Conservation (phyloP, 2,888 invertebrate species). For the Stenotaenia linearis region DNA sequence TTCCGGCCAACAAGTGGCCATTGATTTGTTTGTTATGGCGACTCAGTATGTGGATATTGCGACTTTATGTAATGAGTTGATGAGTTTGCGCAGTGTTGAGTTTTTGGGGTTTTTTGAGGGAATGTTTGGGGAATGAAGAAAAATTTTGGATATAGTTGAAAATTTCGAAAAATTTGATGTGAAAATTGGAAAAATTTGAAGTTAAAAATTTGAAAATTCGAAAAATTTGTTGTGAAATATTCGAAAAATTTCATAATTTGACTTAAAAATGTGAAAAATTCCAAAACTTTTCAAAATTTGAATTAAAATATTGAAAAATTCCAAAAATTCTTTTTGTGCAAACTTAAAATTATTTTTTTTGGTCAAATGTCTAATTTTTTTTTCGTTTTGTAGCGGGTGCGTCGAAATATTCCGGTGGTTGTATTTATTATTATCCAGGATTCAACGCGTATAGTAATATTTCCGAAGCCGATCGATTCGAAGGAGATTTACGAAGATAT, state of each 20-base stretch:
- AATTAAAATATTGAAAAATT: not conserved
- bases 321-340: not conserved
- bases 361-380: no score
- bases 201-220: constrained; percentile 50
- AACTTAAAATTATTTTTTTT: no score
- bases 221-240: no score
- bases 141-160: no score
- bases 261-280: not conserved
- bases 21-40: constrained; percentile 90
- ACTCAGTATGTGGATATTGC: constrained; percentile 91
- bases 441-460: constrained; percentile 68
- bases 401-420: constrained; percentile 91
- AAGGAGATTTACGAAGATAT: constrained; percentile 75
- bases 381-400: constrained; percentile 58
- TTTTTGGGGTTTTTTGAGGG: not conserved
- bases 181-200: no score
- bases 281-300: not conserved
- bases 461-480: constrained; percentile 67
- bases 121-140: not conserved
- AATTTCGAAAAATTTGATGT: no score
- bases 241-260: not conserved
- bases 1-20: constrained; percentile 90
- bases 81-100: no score
- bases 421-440: constrained; percentile 80
- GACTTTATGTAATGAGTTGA: constrained; percentile 67